Percentiles rank a stretch among this genome's conserved stretches.
Evolutionary conservation across 2,797 vertebrate genomes (phyloP).

Genomic region (Enteromius radiatus): DNA sequence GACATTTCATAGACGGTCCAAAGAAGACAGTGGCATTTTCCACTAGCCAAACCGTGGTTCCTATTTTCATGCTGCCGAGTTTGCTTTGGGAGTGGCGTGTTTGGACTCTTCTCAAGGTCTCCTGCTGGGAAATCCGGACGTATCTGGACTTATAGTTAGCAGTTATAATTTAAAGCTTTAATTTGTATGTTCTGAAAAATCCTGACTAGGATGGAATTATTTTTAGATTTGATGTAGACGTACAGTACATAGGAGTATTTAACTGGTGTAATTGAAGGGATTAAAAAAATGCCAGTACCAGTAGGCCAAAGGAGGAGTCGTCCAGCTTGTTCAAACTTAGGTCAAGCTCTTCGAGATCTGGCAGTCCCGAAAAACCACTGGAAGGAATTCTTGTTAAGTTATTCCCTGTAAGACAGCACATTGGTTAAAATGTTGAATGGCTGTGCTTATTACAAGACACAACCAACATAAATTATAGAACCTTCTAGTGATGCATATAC

Average conservation of each 20-base stretch:
- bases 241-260: conserved; percentile 22
- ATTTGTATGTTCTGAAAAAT: conserved; percentile 28
- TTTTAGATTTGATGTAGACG: conserved; percentile 19
- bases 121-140: conserved; percentile 63
- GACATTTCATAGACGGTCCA: conserved; percentile 57
- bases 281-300: conserved; percentile 50
- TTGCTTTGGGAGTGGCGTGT: conserved; percentile 60
- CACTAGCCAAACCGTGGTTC: conserved; percentile 66
- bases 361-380: conserved; percentile 74
- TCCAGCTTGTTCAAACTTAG: conserved; percentile 82
- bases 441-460: conserved; percentile 28
- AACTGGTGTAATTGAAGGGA: conserved; percentile 42
- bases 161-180: conserved; percentile 44
- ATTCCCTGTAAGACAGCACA: conserved; percentile 72
- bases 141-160: conserved; percentile 55
- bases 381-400: conserved; percentile 72
- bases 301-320: conserved; percentile 70
- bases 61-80: conserved; percentile 61
- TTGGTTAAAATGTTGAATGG: neutral
- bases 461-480: conserved; percentile 23
- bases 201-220: neutral
- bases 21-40: conserved; percentile 45
- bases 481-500: conserved; percentile 24
- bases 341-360: conserved; percentile 78
- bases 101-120: conserved; percentile 49